phyloP scores from a whole-genome alignment of 2,797 vertebrate genomes.

The Gadopsis bispinosus region DNA sequence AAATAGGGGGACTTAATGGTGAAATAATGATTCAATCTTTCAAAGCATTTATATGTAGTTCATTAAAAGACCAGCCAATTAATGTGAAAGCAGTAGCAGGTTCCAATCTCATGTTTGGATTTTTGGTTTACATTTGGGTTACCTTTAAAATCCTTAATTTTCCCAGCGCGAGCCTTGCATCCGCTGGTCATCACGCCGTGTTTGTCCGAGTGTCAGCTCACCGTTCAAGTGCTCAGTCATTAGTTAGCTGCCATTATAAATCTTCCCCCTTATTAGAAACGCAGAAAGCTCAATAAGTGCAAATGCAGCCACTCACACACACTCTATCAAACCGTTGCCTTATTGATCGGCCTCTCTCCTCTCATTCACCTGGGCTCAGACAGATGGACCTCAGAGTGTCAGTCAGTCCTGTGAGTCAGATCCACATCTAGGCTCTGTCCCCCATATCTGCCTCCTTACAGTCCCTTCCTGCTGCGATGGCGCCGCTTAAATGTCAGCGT shows the following conservation, averaged over 20 bases:
- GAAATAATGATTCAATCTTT: neutral
- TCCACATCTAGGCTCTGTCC: neutral
- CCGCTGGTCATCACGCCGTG: slow-evolving; percentile 10
- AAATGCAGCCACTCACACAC: slow-evolving; percentile 70
- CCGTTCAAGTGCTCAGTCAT: slow-evolving; percentile 56
- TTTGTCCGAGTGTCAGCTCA: slow-evolving; percentile 42
- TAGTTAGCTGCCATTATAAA: slow-evolving; percentile 74
- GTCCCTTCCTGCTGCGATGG: slow-evolving; percentile 61
- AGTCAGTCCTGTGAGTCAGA: slow-evolving; percentile 62
- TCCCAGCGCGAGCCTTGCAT: neutral
- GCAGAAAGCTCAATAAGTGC: slow-evolving; percentile 60
- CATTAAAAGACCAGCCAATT: neutral
- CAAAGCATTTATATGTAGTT: neutral
- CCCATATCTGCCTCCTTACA: slow-evolving; percentile 59
- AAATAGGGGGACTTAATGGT: neutral
- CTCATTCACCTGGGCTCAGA: slow-evolving; percentile 72
- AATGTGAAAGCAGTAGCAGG: neutral
- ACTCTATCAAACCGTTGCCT: slow-evolving; percentile 66
- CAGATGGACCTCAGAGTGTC: slow-evolving; percentile 66
- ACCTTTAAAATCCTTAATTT: slow-evolving; percentile 5
- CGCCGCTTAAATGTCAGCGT: slow-evolving; percentile 76
- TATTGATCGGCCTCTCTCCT: slow-evolving; percentile 66
- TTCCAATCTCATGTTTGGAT: neutral
- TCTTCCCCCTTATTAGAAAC: slow-evolving; percentile 74
- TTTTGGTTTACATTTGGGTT: neutral